Conservation (phyloP, 2,113 vertebrate genomes). For the Taurulus bubalis region DNA sequence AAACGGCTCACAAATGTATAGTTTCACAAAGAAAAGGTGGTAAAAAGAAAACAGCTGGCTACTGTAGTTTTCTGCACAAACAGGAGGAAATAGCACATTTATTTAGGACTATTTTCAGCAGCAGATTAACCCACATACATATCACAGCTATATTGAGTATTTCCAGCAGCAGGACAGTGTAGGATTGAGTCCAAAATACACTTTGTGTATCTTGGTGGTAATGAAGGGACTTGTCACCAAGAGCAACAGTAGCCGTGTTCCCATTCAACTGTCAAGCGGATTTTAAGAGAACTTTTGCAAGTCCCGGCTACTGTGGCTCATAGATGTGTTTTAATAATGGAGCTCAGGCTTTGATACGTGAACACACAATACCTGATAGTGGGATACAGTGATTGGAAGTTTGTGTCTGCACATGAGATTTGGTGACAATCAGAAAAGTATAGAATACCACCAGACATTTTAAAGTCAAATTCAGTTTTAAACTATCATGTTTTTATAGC, state of each 20-base stretch:
- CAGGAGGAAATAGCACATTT: background rate
- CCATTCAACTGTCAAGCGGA: background rate
- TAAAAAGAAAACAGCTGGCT: background rate
- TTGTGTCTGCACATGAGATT: background rate
- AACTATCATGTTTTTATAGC: background rate
- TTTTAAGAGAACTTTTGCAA: background rate
- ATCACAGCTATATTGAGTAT: too few relatives aligned
- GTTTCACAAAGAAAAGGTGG: background rate
- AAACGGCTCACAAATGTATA: background rate
- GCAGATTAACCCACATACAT: too few relatives aligned
- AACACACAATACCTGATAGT: background rate
- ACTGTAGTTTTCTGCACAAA: background rate
- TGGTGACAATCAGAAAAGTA: constrained; percentile 9
- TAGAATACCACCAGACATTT: background rate
- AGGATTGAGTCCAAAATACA: too few relatives aligned
- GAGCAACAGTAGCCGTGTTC: background rate
- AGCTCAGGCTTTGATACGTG: background rate
- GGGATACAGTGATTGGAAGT: background rate
- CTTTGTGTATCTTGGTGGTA: too few relatives aligned
- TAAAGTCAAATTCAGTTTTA: background rate
- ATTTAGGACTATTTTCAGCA: too few relatives aligned
- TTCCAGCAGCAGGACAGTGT: too few relatives aligned
- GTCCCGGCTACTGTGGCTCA: too few relatives aligned
- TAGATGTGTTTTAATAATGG: background rate
- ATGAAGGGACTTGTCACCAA: background rate